These are phyloP conservation scores for Octodonta nipae DNA, from an alignment of 2,888 invertebrate genomes.

Conservation along the genomic window DNA sequence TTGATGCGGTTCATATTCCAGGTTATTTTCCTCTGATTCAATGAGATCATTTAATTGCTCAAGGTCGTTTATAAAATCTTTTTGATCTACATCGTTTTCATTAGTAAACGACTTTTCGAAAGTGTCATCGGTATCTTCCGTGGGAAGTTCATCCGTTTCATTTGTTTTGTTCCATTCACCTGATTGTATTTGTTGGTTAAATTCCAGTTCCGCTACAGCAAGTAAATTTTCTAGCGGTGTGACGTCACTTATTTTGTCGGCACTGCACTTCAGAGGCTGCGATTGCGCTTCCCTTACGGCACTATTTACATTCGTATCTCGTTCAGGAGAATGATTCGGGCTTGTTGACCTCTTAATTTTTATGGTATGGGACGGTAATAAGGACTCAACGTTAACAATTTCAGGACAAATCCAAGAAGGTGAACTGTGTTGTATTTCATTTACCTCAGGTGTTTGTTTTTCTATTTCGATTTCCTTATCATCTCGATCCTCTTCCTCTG, in stretches of 20 bases:
- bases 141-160: slow-evolving; percentile 8
- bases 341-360: slow-evolving; percentile 34
- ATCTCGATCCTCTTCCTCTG: slow-evolving; percentile 16
- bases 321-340: slow-evolving; percentile 18
- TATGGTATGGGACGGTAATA: slow-evolving; percentile 49
- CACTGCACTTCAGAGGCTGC: slow-evolving; percentile 30
- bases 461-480: slow-evolving; percentile 10
- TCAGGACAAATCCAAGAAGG: slow-evolving; percentile 32
- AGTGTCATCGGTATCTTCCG: no score
- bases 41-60: slow-evolving; percentile 20
- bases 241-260: slow-evolving; percentile 32
- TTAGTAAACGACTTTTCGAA: slow-evolving; percentile 13
- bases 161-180: slow-evolving; percentile 30
- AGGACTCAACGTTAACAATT: slow-evolving; percentile 43
- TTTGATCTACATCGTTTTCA: slow-evolving; percentile 15
- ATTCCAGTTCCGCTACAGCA: slow-evolving; percentile 51
- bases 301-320: slow-evolving; percentile 30
- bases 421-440: slow-evolving; percentile 15
- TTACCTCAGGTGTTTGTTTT: slow-evolving; percentile 4
- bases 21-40: slow-evolving; percentile 19
- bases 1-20: slow-evolving; percentile 18
- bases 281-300: slow-evolving; percentile 25
- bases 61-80: slow-evolving; percentile 24
- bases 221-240: slow-evolving; percentile 47
- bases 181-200: slow-evolving; percentile 43